Evolutionary conservation across 2,888 invertebrate species (phyloP), one percentile per base, ranked within the genome.

Genomic region (Hyposoter dolosus): DNA sequence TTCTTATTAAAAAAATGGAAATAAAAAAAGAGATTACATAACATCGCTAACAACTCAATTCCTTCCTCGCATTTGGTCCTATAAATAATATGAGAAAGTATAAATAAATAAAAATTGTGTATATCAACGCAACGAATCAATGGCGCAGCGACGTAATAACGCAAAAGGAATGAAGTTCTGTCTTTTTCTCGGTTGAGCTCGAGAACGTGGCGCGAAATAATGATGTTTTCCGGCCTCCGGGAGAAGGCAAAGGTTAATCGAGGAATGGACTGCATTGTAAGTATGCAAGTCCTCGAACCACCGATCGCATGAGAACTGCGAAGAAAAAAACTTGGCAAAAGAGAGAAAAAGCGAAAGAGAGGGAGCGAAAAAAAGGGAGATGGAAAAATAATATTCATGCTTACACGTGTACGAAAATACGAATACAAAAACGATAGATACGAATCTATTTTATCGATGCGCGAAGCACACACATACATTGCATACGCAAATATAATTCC

Each of bases 191-290:
- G 43, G 28, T 60, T 45, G 78, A 32, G 78, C 75, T n/a, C 19
- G 68, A 7, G 65, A 60, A 72, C 60, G 76, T 74, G 65, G 71
- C 60, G 72, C 80, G 80, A 86, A 81, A 72, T 83, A 86, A 83
- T 81, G 50, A 77, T 83, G 86, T 87, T 86, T 88, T 85, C 87
- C 84, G 86, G 85, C 84, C 83, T 87, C 72, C 75, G 81, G 53
- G 77, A 83, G 78, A 77, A 85, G 84, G 88, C 88, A 88, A 88
- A 88, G 88, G 88, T 89, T 89, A 89, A 89, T 89, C 86, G 86
- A 83, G 88, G 77, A 86, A 88, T 77, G 82, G 79, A 72, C 82
- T 78, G 83, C 84, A 86, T 86, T 76, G 83, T 88, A 78, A 87
- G 80, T 87, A 85, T 76, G 83, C 83, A 74, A 79, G 84, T 84